Conservation (phyloP, 2,888 invertebrate genomes). For the Cephus nigrinus region DNA sequence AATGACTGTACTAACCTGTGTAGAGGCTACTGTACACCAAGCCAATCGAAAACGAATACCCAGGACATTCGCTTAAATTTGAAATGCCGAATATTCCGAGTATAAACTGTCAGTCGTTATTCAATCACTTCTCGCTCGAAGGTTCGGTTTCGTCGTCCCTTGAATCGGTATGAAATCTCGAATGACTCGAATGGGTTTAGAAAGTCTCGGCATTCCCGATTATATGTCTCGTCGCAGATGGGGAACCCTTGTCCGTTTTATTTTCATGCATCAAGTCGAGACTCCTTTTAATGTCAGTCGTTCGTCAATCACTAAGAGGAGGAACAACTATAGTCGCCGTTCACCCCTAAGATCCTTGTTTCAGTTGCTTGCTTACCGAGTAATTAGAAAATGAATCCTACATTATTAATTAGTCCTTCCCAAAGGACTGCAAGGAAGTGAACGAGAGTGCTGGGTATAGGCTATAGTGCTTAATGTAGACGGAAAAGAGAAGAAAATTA, state of each 20-base stretch:
- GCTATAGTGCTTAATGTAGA: not conserved
- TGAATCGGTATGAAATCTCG: slow-evolving; percentile 14
- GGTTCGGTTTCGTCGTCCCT: not conserved
- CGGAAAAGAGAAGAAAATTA: not conserved
- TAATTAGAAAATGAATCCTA: not conserved
- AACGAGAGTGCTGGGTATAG: not conserved
- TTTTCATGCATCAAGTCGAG: slow-evolving; percentile 11
- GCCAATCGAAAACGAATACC: slow-evolving; percentile 4
- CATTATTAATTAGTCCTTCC: not conserved
- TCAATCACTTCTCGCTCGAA: not conserved
- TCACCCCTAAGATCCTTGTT: not conserved
- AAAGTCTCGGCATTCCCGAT: slow-evolving; percentile 3
- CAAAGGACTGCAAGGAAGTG: not conserved
- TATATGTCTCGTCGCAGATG: not conserved
- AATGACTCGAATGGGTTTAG: not conserved
- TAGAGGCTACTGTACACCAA: not conserved
- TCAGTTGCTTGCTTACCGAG: not conserved
- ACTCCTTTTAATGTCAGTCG: slow-evolving; percentile 28
- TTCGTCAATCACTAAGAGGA: slow-evolving; percentile 31
- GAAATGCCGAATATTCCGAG: slow-evolving; percentile 20
- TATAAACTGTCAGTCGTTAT: slow-evolving; percentile 10
- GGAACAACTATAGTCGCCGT: not conserved
- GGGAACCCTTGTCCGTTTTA: slow-evolving; percentile 13
- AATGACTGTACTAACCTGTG: not conserved
- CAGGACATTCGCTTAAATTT: slow-evolving; percentile 15